These are phyloP conservation scores for Melanostigma gelatinosum DNA, from an alignment of 2,113 vertebrate species.

Conservation along the genomic window DNA sequence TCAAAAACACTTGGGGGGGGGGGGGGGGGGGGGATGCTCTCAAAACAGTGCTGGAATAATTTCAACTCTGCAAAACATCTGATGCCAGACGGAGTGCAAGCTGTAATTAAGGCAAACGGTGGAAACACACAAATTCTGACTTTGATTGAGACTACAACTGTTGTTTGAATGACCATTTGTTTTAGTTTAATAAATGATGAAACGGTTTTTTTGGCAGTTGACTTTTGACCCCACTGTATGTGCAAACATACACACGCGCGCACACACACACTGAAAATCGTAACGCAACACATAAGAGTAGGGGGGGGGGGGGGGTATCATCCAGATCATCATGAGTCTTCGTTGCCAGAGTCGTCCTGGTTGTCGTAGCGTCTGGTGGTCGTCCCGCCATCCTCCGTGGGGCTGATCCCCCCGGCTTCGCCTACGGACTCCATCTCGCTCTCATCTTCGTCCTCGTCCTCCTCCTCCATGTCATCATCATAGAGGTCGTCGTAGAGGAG, in stretches of 20 bases:
- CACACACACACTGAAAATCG: slow-evolving; percentile 30
- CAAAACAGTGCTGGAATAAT: slow-evolving; percentile 32
- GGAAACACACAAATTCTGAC: slow-evolving; percentile 55
- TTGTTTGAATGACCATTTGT: slow-evolving; percentile 15
- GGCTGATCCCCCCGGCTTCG: slow-evolving; percentile 88
- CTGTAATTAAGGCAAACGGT: slow-evolving; percentile 78
- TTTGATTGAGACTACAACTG: slow-evolving; percentile 14
- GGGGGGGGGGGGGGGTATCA: slow-evolving; percentile 36
- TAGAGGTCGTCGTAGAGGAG: slow-evolving; percentile 98
- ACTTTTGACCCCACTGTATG: slow-evolving; percentile 70
- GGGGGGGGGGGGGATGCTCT: not conserved
- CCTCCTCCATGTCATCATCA: slow-evolving; percentile 95
- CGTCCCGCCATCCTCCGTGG: slow-evolving; percentile 88
- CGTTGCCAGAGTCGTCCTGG: slow-evolving; percentile 97
- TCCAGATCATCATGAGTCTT: slow-evolving; percentile 92
- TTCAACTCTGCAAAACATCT: slow-evolving; percentile 32
- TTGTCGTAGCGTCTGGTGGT: slow-evolving; percentile 94
- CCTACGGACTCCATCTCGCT: slow-evolving; percentile 90
- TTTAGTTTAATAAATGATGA: slow-evolving; percentile 73
- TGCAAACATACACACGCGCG: slow-evolving; percentile 37
- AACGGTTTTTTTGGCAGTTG: slow-evolving; percentile 72
- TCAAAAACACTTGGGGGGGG: slow-evolving; percentile 3
- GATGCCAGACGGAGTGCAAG: slow-evolving; percentile 52
- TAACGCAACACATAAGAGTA: slow-evolving; percentile 39
- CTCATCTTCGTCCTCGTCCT: slow-evolving; percentile 92